phyloP scores from a whole-genome alignment of 2,113 vertebrate species.

The Embiotoca jacksoni region DNA sequence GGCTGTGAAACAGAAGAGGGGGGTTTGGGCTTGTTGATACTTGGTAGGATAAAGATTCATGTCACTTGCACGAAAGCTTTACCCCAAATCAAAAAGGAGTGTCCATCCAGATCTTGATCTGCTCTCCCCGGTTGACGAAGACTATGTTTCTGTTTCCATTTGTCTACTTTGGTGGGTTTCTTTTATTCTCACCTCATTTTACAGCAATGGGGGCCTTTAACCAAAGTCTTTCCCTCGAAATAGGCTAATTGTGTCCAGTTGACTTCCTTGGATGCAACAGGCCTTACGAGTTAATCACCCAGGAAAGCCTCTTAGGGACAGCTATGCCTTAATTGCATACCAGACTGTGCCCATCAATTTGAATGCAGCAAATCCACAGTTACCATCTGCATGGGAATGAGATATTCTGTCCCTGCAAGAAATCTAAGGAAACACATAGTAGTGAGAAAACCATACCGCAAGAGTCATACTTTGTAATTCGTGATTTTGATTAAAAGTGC shows the following conservation, averaged over 20 bases:
- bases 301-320: conserved; percentile 81
- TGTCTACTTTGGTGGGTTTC: conserved; percentile 52
- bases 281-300: conserved; percentile 79
- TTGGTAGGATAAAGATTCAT: conserved; percentile 65
- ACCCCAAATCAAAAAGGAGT: conserved; percentile 49
- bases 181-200: conserved; percentile 55
- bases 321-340: conserved; percentile 79
- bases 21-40: conserved; percentile 41
- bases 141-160: conserved; percentile 56
- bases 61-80: conserved; percentile 48
- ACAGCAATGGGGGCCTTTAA: conserved; percentile 50
- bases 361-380: conserved; percentile 74
- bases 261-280: conserved; percentile 79
- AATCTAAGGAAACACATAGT: conserved; percentile 26
- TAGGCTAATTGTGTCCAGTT: conserved; percentile 79
- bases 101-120: conserved; percentile 46
- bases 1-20: conserved; percentile 30
- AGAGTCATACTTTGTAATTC: not conserved
- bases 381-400: conserved; percentile 75
- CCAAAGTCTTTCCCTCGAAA: conserved; percentile 63
- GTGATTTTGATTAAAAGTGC: conserved; percentile 27
- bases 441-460: conserved; percentile 10
- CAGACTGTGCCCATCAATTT: conserved; percentile 76
- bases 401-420: conserved; percentile 32
- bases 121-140: conserved; percentile 30